phyloP scores from a whole-genome alignment of 1,140 invertebrate species.

The Dreissena polymorpha region DNA sequence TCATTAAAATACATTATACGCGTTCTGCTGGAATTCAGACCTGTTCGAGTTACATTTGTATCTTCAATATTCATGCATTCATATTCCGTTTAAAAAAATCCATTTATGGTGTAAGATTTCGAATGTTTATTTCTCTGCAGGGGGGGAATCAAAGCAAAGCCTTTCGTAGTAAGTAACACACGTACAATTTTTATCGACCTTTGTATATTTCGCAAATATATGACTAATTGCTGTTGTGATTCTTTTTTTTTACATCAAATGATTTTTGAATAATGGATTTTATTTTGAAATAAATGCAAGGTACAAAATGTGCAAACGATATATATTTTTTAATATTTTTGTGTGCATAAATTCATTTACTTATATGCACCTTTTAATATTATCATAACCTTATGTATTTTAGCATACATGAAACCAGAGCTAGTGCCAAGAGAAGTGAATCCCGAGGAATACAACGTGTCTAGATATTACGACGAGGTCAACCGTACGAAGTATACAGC shows the following conservation, averaged over 20 bases:
- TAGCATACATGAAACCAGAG: slow-evolving; percentile 58
- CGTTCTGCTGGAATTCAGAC: no score
- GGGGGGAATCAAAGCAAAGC: slow-evolving; percentile 12
- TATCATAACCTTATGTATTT: neutral
- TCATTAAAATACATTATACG: no score
- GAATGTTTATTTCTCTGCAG: neutral
- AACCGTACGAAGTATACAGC: slow-evolving; percentile 60
- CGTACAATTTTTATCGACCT: neutral
- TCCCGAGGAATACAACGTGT: slow-evolving; percentile 53
- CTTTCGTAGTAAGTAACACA: slow-evolving; percentile 9
- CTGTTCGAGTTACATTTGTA: neutral
- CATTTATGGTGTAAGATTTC: neutral
- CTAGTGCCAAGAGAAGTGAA: slow-evolving; percentile 28
- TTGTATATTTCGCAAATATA: no score
- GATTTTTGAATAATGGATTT: no score
- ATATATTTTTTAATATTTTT: no score
- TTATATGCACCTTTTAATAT: no score
- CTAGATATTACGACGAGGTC: slow-evolving; percentile 55
- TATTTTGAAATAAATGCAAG: no score
- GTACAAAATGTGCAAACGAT: no score
- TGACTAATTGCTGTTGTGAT: no score
- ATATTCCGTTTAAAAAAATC: neutral
- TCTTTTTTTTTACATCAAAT: no score
- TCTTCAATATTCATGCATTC: no score
- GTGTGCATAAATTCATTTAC: no score